phyloP scores from a whole-genome alignment of 2,113 vertebrate species.

The Cochlearius cochlearius region DNA sequence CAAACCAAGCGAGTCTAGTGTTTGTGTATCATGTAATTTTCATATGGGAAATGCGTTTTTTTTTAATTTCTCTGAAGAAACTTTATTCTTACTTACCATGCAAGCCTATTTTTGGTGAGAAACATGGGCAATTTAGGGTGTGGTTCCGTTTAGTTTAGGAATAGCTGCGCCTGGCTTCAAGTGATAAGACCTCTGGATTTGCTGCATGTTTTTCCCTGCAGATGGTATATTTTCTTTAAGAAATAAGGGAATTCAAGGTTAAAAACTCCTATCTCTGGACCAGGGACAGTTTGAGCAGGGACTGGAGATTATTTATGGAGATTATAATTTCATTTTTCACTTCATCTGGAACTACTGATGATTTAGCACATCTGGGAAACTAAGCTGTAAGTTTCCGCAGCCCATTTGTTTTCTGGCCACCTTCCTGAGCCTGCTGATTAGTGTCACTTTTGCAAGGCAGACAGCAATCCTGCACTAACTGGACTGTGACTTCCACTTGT shows the following conservation, averaged over 20 bases:
- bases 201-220: not conserved
- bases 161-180: not conserved
- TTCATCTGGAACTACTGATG: conserved; percentile 28
- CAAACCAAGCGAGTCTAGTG: not conserved
- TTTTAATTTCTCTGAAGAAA: not conserved
- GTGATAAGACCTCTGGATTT: conserved; percentile 42
- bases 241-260: conserved; percentile 13
- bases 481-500: not conserved
- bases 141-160: conserved; percentile 21
- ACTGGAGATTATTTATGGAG: not conserved
- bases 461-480: not conserved
- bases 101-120: conserved; percentile 11
- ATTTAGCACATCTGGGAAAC: conserved; percentile 46
- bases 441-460: conserved; percentile 23
- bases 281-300: not conserved
- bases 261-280: not conserved
- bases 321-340: not conserved
- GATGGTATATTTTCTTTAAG: conserved; percentile 25
- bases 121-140: conserved; percentile 44
- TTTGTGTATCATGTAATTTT: not conserved
- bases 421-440: conserved; percentile 27
- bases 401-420: conserved; percentile 21
- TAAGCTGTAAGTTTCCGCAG: conserved; percentile 2
- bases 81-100: not conserved
- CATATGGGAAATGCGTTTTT: not conserved